Conservation (phyloP, 2,113 vertebrate species). For the Entosphenus tridentatus region DNA sequence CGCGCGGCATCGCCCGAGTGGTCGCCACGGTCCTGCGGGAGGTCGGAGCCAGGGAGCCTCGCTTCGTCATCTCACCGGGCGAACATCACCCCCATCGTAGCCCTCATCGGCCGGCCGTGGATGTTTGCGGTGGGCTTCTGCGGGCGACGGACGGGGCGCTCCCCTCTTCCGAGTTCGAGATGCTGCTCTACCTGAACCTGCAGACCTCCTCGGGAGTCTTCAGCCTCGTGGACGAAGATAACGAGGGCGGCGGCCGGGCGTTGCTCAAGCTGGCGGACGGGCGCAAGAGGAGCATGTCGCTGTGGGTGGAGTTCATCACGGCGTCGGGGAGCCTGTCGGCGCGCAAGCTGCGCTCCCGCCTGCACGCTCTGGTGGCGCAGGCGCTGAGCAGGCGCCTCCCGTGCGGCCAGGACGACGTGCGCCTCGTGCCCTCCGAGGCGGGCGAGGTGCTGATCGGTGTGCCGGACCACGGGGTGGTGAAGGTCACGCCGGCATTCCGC, state of each 20-base stretch:
- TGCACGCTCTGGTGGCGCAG: slow-evolving; percentile 93
- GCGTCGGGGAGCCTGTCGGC: slow-evolving; percentile 96
- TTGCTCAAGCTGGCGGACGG: slow-evolving; percentile 96
- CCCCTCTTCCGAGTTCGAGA: slow-evolving; percentile 88
- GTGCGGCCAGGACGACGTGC: slow-evolving; percentile 88
- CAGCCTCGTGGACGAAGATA: slow-evolving; percentile 97
- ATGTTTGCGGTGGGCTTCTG: too few species aligned
- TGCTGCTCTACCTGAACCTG: slow-evolving; percentile 94
- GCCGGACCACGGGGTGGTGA: slow-evolving; percentile 76
- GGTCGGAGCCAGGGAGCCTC: slow-evolving; percentile 94
- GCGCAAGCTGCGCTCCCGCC: slow-evolving; percentile 85
- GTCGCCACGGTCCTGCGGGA: slow-evolving; percentile 95
- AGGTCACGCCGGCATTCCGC: slow-evolving; percentile 94
- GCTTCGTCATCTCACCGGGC: slow-evolving; percentile 94
- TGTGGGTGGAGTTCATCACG: slow-evolving; percentile 99
- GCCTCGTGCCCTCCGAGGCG: slow-evolving; percentile 95
- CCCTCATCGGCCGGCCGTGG: too few species aligned
- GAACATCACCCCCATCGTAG: slow-evolving; percentile 21
- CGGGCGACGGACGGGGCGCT: slow-evolving; percentile 30
- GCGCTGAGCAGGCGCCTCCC: slow-evolving; percentile 53
- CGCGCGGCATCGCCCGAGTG: slow-evolving; percentile 91
- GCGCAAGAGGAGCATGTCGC: slow-evolving; percentile 95
- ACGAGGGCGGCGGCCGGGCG: slow-evolving; percentile 71
- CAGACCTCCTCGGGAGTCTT: slow-evolving; percentile 57
- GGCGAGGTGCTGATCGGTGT: slow-evolving; percentile 92